Evolutionary conservation across 30 jellyfish, hydroid and myxozoan genomes (phyloP), one percentile per base, ranked within the genome.

Genomic region (Chrysaora quinquecirrha): DNA sequence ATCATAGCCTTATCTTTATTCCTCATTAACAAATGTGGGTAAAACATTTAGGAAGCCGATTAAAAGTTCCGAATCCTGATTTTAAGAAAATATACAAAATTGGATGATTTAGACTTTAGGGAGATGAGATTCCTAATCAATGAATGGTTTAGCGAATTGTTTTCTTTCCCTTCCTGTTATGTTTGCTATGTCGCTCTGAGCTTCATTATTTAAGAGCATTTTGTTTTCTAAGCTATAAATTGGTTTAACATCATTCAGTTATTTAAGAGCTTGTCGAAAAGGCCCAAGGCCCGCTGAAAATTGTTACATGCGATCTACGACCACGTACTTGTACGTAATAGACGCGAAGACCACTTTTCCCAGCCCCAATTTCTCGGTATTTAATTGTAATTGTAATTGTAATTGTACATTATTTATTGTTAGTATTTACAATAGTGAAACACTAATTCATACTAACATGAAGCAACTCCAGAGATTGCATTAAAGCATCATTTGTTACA

Each of bases 21-120:
- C 68, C 25, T 19, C 68, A 20, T 52, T 52, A 52, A 20, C 25
- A 52, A 3, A 52, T 20, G 24, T 25, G 68, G 7, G 25, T 52
- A 52, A 52, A 10, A 10, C 68, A 52, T 16, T 52, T 52, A 52
- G 68, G 68, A 52, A 52, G 68, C 68, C 25, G 68, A 52, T 52
- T 52, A 52, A 52, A 52, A 20, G 68, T 10, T 52, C 68, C 68
- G 68, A 52, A 52, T 52, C 68, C 68, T 25, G 68, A 4, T 9
- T 52, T 20, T 16, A 52, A 20, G 24, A 52, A 52, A 3, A 10
- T 4, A 52, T 3, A 52, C 68, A 2, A 52, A 52, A 52, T 52
- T 52, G 68, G 68, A 52, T 52, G 12, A 52, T 52, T 19, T 19
- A 52, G 24, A 3, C 68, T 52, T 52, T 52, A 25, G 68, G 2